These are phyloP conservation scores for Hoplodrina blanda DNA, from an alignment of 2,888 invertebrate species.

Conservation along the genomic window DNA sequence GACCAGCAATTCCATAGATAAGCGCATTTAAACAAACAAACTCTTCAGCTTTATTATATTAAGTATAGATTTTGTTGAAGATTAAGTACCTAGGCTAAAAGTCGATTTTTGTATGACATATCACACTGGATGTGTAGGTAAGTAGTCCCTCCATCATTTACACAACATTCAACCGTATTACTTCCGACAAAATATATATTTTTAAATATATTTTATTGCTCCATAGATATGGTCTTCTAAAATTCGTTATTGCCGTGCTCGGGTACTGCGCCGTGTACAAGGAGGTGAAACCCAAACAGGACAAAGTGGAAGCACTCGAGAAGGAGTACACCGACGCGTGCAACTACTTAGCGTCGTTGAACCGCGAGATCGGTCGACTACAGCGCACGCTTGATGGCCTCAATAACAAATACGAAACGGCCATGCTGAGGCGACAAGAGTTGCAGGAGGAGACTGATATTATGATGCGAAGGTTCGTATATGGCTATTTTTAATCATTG, in stretches of 20 bases:
- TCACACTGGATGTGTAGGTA: too few relatives aligned
- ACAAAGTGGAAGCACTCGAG: slow-evolving; percentile 94
- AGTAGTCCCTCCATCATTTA: too few relatives aligned
- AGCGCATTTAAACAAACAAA: too few relatives aligned
- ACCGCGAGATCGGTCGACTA: slow-evolving; percentile 92
- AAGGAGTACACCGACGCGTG: slow-evolving; percentile 92
- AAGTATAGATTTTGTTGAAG: too few relatives aligned
- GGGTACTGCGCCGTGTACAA: slow-evolving; percentile 97
- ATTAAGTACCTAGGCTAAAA: too few relatives aligned
- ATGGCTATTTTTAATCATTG: not conserved
- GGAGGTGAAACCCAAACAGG: slow-evolving; percentile 96
- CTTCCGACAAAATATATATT: too few relatives aligned
- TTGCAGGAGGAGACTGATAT: slow-evolving; percentile 95
- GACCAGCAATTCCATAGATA: too few relatives aligned
- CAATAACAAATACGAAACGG: slow-evolving; percentile 94
- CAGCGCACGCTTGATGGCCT: slow-evolving; percentile 91
- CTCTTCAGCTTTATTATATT: too few relatives aligned
- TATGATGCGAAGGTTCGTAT: slow-evolving; percentile 92
- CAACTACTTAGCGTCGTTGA: slow-evolving; percentile 92
- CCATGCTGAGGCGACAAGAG: slow-evolving; percentile 92
- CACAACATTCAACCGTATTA: too few relatives aligned
- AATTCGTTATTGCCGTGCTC: slow-evolving; percentile 96
- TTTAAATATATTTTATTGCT: not conserved
- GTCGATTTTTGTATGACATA: too few relatives aligned
- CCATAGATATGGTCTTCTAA: slow-evolving; percentile 93